Conservation (phyloP, 1,140 invertebrate genomes). For the Chironomus striatipennis region DNA sequence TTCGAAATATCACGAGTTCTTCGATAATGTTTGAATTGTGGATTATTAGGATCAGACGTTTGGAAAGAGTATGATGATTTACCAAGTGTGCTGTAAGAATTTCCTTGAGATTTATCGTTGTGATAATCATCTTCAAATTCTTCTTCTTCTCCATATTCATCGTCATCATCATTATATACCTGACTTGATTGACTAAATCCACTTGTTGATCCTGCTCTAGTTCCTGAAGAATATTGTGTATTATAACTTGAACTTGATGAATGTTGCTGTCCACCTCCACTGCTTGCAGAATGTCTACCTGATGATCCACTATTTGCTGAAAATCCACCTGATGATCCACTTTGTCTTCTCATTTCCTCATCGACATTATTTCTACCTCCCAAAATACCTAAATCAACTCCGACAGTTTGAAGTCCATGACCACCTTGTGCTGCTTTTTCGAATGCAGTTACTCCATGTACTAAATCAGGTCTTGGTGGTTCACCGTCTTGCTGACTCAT, state of each 20-base stretch:
- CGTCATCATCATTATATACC: not conserved
- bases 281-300: not conserved
- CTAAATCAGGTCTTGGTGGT: constrained; percentile 24
- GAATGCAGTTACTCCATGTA: constrained; percentile 24
- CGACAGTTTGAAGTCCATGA: not conserved
- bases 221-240: not conserved
- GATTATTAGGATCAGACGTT: not conserved
- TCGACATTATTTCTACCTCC: constrained; percentile 18
- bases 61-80: not conserved
- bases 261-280: not conserved
- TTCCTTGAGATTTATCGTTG: not conserved
- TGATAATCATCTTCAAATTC: not conserved
- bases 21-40: constrained; percentile 25
- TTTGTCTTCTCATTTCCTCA: constrained; percentile 20
- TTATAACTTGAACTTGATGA: not conserved
- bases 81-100: not conserved
- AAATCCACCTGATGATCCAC: not conserved
- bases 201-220: not conserved
- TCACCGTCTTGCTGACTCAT: constrained; percentile 26
- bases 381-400: not conserved
- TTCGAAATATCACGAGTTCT: constrained; percentile 26
- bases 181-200: not conserved
- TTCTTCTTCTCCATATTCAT: not conserved
- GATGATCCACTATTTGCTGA: not conserved
- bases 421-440: constrained; percentile 26